Evolutionary conservation across 35 echinoderm and acorn worm species (phyloP).

Genomic region (Nesometra sesokonis): DNA sequence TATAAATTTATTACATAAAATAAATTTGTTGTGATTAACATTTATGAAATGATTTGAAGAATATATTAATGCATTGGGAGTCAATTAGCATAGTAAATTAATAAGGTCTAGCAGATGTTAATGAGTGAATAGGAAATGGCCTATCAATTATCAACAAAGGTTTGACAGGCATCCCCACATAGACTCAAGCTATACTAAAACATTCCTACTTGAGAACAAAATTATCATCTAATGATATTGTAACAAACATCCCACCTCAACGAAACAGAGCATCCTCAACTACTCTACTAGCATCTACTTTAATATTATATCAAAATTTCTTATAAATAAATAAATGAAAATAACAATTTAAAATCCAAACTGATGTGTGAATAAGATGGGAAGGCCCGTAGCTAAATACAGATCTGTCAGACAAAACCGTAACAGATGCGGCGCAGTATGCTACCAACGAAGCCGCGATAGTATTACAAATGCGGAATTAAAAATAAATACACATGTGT

Average conservation of each 20-base stretch:
- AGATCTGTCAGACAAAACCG: not conserved
- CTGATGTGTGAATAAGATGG: not conserved
- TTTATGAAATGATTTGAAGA: not conserved
- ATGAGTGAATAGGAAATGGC: not conserved
- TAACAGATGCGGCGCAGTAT: not conserved
- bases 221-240: too few relatives aligned
- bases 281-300: not conserved
- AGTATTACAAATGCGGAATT: constrained; percentile 35
- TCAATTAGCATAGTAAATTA: not conserved
- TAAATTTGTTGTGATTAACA: not conserved
- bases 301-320: not conserved
- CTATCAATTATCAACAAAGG: not conserved
- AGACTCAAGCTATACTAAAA: too few relatives aligned
- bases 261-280: too few relatives aligned
- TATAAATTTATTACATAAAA: not conserved
- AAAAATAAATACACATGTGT: constrained; percentile 69
- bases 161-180: not conserved
- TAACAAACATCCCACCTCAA: too few relatives aligned
- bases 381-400: not conserved
- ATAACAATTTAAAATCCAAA: not conserved
- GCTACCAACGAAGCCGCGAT: not conserved
- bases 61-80: not conserved
- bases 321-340: not conserved
- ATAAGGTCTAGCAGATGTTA: not conserved
- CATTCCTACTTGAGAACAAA: too few relatives aligned